Base-by-base conservation (phyloP, 2,113 vertebrate species). In the Hucho hucho region DNA sequence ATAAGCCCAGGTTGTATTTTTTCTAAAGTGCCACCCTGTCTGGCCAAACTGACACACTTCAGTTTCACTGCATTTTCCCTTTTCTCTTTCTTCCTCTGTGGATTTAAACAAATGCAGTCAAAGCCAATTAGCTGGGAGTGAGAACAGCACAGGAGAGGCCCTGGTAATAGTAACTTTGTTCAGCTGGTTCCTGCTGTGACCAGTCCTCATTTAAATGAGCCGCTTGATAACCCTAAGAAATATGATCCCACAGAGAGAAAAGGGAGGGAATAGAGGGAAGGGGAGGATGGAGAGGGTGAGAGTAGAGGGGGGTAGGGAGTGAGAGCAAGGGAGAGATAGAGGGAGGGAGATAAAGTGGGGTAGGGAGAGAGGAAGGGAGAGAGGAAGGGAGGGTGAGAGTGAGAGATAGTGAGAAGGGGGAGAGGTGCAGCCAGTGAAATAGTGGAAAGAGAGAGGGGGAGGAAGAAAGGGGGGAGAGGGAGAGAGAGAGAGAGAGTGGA, bases 71-170 rank as follows among this genome's bases (percentile, higher is more conserved):
- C 85, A 82, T 67, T 77, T 77, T 69, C 79, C 80, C 81, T 79
- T 85, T 87, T 86, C 87, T 86, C 84, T 87, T 88, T 88, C 86
- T 89, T 87, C 90, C 84, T 87, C 83, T 80, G 85, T 88, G 89
- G 89, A 93, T 92, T 94, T 94, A 94, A 93, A 92, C 91, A 93
- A 94, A 94, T 92, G 89, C 92, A 92, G 93, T 94, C 93, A 93
- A 92, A 91, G 87, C 89, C 92, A 94, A 94, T 94, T 94, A 94
- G 88, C 75, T 81, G 72, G 82, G 93, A 94, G 91, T 88, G 90
- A 92, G 92, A 90, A 88, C 93, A 93, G 92, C 80, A 49, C 84
- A 87, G 86, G 88, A 89, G 90, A 92, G 87, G 86, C 82, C 87
- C 87, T 83, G 90, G 87, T 91, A 92, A 91, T 91, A 88, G 90